A percentile compares a stretch with the other conserved stretches of the same genome.
These are phyloP conservation scores for Zaprionus lineosus DNA, from an alignment of 2,888 invertebrate genomes.

Conservation along the genomic window DNA sequence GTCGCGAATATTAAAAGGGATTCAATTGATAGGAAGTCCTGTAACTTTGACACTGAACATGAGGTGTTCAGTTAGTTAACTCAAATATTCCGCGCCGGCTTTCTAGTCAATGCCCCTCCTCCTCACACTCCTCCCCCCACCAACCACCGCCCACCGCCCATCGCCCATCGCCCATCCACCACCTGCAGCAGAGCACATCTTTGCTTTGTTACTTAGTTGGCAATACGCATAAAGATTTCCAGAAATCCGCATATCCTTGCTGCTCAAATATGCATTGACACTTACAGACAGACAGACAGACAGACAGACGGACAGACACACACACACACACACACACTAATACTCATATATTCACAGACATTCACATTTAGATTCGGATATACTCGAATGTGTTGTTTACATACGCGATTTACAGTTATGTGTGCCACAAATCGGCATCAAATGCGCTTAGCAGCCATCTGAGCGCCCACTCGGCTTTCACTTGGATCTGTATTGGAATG, in stretches of 20 bases:
- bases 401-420: conserved; percentile 70
- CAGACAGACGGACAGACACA: too few relatives aligned
- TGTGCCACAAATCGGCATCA: conserved; percentile 72
- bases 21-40: too few relatives aligned
- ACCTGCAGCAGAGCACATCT: conserved; percentile 2
- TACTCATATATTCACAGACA: background rate
- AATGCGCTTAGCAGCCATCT: conserved; percentile 66
- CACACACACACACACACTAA: background rate
- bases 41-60: too few relatives aligned
- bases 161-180: too few relatives aligned
- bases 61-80: too few relatives aligned
- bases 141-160: too few relatives aligned
- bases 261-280: conserved; percentile 43
- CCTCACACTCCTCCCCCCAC: too few relatives aligned
- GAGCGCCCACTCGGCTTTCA: conserved; percentile 11
- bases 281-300: conserved; percentile 12
- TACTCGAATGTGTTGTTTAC: conserved; percentile 13
- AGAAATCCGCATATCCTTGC: conserved; percentile 3
- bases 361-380: conserved; percentile 24
- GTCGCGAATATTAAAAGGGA: too few relatives aligned
- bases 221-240: conserved; percentile 6
- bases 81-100: too few relatives aligned
- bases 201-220: background rate
- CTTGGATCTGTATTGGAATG: background rate
- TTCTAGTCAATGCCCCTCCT: too few relatives aligned